These are phyloP conservation scores for Mythimna impura DNA, from an alignment of 2,888 invertebrate species.

Conservation along the genomic window DNA sequence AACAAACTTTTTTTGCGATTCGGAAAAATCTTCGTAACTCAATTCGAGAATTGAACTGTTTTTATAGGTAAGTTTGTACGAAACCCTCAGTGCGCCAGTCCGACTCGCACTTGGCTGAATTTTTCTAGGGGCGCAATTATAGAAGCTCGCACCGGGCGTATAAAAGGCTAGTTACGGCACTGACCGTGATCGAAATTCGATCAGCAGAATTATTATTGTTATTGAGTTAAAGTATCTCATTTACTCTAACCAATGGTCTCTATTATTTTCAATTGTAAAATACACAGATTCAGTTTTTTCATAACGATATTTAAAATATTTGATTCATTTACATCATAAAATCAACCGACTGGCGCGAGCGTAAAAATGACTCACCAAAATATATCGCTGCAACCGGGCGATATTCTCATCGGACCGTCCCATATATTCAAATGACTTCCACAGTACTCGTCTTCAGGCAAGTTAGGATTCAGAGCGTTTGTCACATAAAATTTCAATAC, in stretches of 20 bases:
- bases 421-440: slow-evolving; percentile 96
- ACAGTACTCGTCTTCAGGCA: slow-evolving; percentile 94
- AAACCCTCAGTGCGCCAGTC: no score
- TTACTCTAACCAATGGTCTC: not conserved
- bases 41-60: no score
- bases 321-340: slow-evolving; percentile 44
- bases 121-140: no score
- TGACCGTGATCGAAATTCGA: no score
- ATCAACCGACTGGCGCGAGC: not conserved
- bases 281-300: not conserved
- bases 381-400: slow-evolving; percentile 94
- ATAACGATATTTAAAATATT: slow-evolving; percentile 13
- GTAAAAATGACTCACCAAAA: slow-evolving; percentile 92
- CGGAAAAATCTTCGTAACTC: no score
- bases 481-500: slow-evolving; percentile 96
- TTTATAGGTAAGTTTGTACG: no score
- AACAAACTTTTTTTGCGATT: no score
- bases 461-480: slow-evolving; percentile 91
- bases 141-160: no score
- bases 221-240: not conserved
- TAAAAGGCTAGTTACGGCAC: no score
- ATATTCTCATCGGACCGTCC: slow-evolving; percentile 95
- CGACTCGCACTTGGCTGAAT: no score
- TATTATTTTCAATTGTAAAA: not conserved
- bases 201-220: no score